Evolutionary conservation across 92 coral and sea anemone species (phyloP), one percentile per base, ranked within the genome.

Genomic region (Epizoanthus fatuus): DNA sequence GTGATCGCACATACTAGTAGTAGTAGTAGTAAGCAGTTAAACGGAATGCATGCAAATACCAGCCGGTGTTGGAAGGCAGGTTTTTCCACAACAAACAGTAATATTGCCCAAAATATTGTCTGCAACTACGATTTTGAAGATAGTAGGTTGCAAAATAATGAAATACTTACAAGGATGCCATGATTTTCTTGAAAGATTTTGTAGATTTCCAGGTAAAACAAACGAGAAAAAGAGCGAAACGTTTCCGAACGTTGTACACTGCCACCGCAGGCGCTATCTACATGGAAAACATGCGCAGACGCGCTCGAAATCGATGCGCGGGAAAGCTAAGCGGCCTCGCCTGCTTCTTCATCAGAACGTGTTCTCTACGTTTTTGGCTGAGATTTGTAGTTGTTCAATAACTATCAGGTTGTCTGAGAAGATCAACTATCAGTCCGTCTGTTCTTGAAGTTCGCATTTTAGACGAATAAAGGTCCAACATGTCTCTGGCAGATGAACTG

Each of bases 401-500:
- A 59, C 65, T 60, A 2, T 0, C 35, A 17, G 2, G 8, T 29
- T 62, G 67, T 62, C 39, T 8, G 14, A 22, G 67, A 19, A 62
- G 67, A 62, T 14, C n/a, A 20, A 62, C 4, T 22, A n/a, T 59
- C 8, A 32, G 32, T n/a, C 17, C 7, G 17, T 59, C 16, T n/a
- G 25, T 59, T 4, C 32, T 29, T 29, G 32, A 29, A 29, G 32
- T 29, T 29, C 32, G 32, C 32, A 29, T 29, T 29, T 1, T 29
- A 47, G 53, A 72, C 39, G n/a, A 51, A 35, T 12, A 11, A 14
- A 15, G 13, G 6, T 79, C 7, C 42, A 97, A 53, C 40, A 97
- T 97, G 99, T 97, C 99, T 85, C 86, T 97, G 62, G 99, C 99
- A 13, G 99, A 97, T 63, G 99, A 97, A 58, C 88, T 97, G 40